Evolutionary conservation across 2,888 invertebrate genomes (phyloP).

Genomic region (Odontothrips loti): DNA sequence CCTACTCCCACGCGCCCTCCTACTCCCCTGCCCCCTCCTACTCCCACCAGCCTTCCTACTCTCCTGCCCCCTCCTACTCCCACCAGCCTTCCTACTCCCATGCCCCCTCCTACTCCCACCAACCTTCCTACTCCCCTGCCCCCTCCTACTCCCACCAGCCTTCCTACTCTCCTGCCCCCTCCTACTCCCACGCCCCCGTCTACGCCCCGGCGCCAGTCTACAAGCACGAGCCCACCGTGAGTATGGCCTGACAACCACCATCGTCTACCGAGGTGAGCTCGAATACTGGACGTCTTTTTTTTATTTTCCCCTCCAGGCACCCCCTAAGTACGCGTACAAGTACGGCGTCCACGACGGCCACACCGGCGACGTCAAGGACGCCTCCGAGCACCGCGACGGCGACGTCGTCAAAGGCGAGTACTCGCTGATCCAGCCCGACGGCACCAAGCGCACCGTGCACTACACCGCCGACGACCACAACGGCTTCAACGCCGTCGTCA

Average conservation of each 20-base stretch:
- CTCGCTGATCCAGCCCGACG: conserved; percentile 58
- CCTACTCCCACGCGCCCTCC: not conserved
- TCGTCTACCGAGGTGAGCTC: not conserved
- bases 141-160: not conserved
- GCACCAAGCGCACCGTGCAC: conserved; percentile 66
- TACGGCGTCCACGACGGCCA: conserved; percentile 67
- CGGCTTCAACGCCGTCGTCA: conserved; percentile 24
- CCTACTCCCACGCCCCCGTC: not conserved
- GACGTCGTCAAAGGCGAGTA: conserved; percentile 63
- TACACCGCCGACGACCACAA: conserved; percentile 44
- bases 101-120: not conserved
- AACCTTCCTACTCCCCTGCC: not conserved
- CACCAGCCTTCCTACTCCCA: not conserved
- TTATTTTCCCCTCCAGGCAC: not conserved
- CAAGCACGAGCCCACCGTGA: not conserved
- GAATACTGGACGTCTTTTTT: too few species aligned
- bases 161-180: not conserved
- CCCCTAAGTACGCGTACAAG: conserved; percentile 60
- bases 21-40: not conserved
- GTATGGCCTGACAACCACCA: not conserved
- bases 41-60: conserved; percentile 7
- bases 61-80: not conserved
- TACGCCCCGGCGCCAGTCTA: not conserved
- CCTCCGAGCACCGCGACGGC: conserved; percentile 66
- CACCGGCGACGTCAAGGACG: conserved; percentile 67